phyloP scores from a whole-genome alignment of 2,888 invertebrate genomes.

The Oscheius onirici region DNA sequence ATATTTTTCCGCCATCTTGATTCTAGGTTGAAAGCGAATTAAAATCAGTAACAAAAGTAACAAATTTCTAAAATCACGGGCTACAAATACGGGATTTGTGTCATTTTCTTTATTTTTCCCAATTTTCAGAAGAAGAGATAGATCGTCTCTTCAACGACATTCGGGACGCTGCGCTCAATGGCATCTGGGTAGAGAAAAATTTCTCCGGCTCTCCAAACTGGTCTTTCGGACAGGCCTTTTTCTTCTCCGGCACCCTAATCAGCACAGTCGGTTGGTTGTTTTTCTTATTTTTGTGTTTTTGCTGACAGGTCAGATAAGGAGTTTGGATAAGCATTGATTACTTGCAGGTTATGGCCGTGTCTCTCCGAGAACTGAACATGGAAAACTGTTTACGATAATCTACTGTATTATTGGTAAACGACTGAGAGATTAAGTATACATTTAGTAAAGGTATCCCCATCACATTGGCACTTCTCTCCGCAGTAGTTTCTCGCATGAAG shows the following conservation, averaged over 20 bases:
- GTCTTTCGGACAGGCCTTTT: conserved; percentile 88
- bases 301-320: not conserved
- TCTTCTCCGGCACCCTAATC: conserved; percentile 87
- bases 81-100: too few relatives aligned
- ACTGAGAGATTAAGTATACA: not conserved
- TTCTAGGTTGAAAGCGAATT: too few relatives aligned
- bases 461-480: conserved; percentile 84
- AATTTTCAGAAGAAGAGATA: conserved; percentile 59
- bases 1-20: too few relatives aligned
- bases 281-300: not conserved
- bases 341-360: conserved; percentile 86
- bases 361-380: conserved; percentile 84
- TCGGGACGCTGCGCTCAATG: conserved; percentile 62
- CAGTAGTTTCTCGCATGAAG: conserved; percentile 82
- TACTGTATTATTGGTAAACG: conserved; percentile 80
- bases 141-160: conserved; percentile 62
- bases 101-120: too few relatives aligned
- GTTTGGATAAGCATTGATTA: not conserved
- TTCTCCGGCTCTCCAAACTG: conserved; percentile 84
- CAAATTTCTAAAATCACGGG: too few relatives aligned
- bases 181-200: conserved; percentile 79
- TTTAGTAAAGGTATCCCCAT: conserved; percentile 80
- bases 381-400: conserved; percentile 87
- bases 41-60: too few relatives aligned
- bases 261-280: conserved; percentile 82